phyloP scores from a whole-genome alignment of 2,888 invertebrate species.

The Drosophila tripunctata region DNA sequence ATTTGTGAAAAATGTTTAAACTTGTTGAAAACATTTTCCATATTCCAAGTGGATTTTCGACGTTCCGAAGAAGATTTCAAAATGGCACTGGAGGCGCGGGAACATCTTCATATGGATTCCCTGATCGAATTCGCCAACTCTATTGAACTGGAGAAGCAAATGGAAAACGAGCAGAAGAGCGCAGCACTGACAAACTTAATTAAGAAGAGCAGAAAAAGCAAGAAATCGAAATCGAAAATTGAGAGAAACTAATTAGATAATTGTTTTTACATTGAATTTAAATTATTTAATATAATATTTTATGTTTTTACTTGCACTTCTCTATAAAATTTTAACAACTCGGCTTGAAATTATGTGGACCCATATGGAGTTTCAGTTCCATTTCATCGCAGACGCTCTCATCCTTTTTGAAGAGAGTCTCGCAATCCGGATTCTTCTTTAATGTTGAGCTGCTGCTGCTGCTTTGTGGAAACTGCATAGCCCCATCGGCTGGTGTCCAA shows the following conservation, averaged over 20 bases:
- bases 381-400: not conserved
- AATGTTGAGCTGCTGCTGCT: conserved; percentile 12
- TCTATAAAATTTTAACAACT: conserved; percentile 31
- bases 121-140: conserved; percentile 28
- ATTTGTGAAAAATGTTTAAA: conserved; percentile 39
- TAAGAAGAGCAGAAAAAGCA: conserved; percentile 30
- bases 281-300: conserved; percentile 3
- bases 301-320: conserved; percentile 1
- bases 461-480: conserved; percentile 21
- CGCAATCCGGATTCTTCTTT: conserved; percentile 8
- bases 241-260: not conserved
- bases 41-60: conserved; percentile 46
- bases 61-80: conserved; percentile 48
- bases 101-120: conserved; percentile 24
- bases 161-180: conserved; percentile 31
- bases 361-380: not conserved
- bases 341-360: conserved; percentile 50
- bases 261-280: not conserved
- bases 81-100: conserved; percentile 21
- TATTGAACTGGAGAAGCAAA: conserved; percentile 25
- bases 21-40: conserved; percentile 35
- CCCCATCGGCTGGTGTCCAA: conserved; percentile 45
- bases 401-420: not conserved
- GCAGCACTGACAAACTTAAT: conserved; percentile 21
- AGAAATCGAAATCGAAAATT: conserved; percentile 27